Evolutionary conservation across 64 coral and sea anemone genomes (phyloP).

Genomic region (Pocillopora verrucosa): DNA sequence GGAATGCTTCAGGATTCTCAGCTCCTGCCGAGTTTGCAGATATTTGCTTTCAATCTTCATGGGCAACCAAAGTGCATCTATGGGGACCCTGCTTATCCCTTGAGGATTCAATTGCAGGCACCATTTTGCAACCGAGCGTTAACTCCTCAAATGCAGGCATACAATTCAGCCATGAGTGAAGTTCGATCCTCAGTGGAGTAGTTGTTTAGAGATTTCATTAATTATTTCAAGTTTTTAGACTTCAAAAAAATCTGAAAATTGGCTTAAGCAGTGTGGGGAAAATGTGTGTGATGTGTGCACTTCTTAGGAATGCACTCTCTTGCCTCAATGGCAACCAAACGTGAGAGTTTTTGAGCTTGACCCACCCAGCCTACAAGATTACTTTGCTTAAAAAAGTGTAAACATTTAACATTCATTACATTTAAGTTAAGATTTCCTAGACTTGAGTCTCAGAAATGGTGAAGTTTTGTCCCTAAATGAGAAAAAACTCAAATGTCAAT

Average conservation of each 20-base stretch:
- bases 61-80: slow-evolving; percentile 6
- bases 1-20: no score
- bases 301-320: slow-evolving; percentile 26
- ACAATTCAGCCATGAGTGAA: slow-evolving; percentile 31
- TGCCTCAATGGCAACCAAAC: slow-evolving; percentile 3
- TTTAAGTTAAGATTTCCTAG: slow-evolving; percentile 15
- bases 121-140: slow-evolving; percentile 17
- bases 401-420: slow-evolving; percentile 16
- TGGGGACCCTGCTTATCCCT: slow-evolving; percentile 18
- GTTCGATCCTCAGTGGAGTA: slow-evolving; percentile 7
- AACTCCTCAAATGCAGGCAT: slow-evolving; percentile 27
- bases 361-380: slow-evolving; percentile 25
- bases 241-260: slow-evolving; percentile 7
- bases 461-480: neutral
- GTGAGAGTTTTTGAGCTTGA: slow-evolving; percentile 20
- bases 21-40: no score
- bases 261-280: slow-evolving; percentile 19
- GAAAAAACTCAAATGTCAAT: no score
- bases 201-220: slow-evolving; percentile 5
- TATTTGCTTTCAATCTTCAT: no score
- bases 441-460: neutral
- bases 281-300: slow-evolving; percentile 18
- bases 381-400: slow-evolving; percentile 28
- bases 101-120: slow-evolving; percentile 20
- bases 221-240: neutral